Base-by-base conservation (phyloP, 2,113 vertebrate species). In the Stegastes partitus region DNA sequence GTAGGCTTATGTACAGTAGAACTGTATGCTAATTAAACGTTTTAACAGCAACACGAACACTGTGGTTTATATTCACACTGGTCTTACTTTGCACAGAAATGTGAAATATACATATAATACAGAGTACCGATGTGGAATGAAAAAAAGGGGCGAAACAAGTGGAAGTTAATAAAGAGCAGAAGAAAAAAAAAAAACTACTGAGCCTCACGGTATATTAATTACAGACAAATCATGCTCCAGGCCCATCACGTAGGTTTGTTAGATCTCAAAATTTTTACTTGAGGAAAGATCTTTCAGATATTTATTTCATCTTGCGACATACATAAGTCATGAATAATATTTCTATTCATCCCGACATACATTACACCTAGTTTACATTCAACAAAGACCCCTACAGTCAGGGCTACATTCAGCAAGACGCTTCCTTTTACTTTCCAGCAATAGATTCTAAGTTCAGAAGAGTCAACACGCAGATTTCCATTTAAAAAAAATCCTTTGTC, bases 1-100 rank as follows among this genome's bases (percentile, higher is more conserved):
- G 89, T 84, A 79, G 51, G 68, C 81, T 62, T 91, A 93, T 93
- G 89, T 93, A 93, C 93, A 93, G 91, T 91, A 81, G 42, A 77
- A 80, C 77, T 86, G 84, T 77, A 87, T 80, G 81, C 82, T 91
- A 92, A 92, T 93, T 88, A 92, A 92, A 90, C 83, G 77, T 82
- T 84, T 84, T 73, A 85, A 85, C 81, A 82, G 51, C 75, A 88
- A 88, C 80, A 91, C 64, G 73, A 86, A 84, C 79, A 89, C 88
- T 70, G 68, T 69, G 82, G 73, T 82, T 87, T 78, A 16, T 84
- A 82, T 68, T 83, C 88, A 87, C 83, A 80, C 22, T 84, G 71
- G 59, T 65, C 72, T 86, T 74, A 80, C 74, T 81, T 79, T 74
- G 73, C 77, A 89, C 82, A 82, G 71, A 79, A 79, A 81, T 74